These are phyloP conservation scores for Crocodylus rhombifer DNA, from an alignment of 2,797 vertebrate species.

Conservation along the genomic window DNA sequence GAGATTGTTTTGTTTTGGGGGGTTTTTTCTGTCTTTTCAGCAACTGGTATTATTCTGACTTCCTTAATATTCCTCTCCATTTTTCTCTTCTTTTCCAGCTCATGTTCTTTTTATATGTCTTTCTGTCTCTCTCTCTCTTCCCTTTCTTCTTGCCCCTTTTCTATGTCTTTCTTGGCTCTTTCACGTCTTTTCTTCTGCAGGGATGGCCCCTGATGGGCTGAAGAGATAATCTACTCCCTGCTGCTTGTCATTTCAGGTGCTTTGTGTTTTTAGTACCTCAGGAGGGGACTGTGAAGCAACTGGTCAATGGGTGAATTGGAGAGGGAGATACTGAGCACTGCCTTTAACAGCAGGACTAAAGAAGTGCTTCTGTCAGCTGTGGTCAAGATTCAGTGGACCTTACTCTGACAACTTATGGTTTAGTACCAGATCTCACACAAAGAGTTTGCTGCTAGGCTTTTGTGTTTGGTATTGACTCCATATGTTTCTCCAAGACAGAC, in stretches of 20 bases:
- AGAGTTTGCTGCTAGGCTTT: not conserved
- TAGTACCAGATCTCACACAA: not conserved
- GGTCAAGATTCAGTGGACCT: not conserved
- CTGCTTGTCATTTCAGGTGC: conserved; percentile 18
- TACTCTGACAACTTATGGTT: not conserved
- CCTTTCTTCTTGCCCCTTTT: not conserved
- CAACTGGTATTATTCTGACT: not conserved
- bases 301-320: not conserved
- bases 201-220: not conserved
- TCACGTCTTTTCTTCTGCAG: not conserved
- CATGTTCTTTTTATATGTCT: not conserved
- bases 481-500: not conserved
- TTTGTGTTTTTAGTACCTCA: conserved; percentile 4
- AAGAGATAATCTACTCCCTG: not conserved
- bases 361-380: not conserved
- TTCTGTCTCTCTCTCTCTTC: not conserved
- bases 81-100: not conserved
- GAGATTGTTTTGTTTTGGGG: not conserved
- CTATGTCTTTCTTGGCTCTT: conserved; percentile 4
- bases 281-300: not conserved
- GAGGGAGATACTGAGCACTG: not conserved
- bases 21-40: not conserved
- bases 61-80: not conserved
- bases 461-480: not conserved
- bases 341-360: not conserved